Evolutionary conservation across 1,140 invertebrate species (phyloP), one percentile per base, ranked within the genome.

Genomic region (Drosophila chauvacae): DNA sequence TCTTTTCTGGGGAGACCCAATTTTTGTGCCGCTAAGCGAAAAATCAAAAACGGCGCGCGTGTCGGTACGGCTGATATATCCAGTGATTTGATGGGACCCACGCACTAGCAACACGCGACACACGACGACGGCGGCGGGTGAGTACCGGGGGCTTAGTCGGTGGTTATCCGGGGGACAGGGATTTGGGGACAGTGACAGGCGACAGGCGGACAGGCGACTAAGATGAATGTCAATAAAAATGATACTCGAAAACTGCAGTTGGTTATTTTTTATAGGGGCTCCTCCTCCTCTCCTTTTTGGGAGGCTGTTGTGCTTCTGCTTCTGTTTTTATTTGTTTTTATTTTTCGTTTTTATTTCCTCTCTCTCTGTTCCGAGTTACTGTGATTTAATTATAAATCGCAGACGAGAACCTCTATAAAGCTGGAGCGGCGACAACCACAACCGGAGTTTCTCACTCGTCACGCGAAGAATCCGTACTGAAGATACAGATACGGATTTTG

Each of bases 401-500:
- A 71, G 55, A 72, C 68, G 55, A 73, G 45, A 73, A 60, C 44
- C 30, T 20, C 65, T 48, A 33, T 37, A 30, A n/a, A 30, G 26
- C 16, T 42, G 41, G 16, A 37, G 41, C 39, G 30, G 23, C 48
- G 60, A 30, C 56, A 26, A 58, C 23, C 11, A 55, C 56, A 41
- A 42, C 56, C 37, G 14, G 62, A n/a, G 50, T 68, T 77, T 77
- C 39, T 39, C 42, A 74, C 73, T 79, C 59, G 68, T 51, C 77
- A 78, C 76, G 84, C 80, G 72, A 80, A 86, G 77, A 90, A 87
- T 75, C 86, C 87, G 75, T 87, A 87, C 84, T 87, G 77, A 88
- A 84, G 84, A 80, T 84, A 76, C 72, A 77, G 77, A 78, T 71
- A 63, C 57, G 76, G 77, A 62, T 62, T 70, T 56, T 56, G 35